Evolutionary conservation across 1,140 invertebrate species (phyloP), one percentile per base, ranked within the genome.

Genomic region (Diorhabda carinulata): DNA sequence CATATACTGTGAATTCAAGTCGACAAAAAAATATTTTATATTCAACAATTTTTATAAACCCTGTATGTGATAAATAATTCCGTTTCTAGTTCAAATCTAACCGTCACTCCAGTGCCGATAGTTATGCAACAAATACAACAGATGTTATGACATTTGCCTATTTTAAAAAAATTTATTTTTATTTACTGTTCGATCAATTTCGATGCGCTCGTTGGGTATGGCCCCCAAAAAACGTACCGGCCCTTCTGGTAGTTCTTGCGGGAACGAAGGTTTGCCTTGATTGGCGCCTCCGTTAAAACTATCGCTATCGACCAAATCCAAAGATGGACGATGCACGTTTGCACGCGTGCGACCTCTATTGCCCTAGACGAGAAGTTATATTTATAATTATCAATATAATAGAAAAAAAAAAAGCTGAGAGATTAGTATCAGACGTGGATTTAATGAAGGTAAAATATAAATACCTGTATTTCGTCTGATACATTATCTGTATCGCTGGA

Each of bases 251-350:
- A 86, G 72, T 45, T 79, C 82, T 64, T 81, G 78, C 3, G 84
- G 84, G 67, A 84, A 85, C 64, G 82, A 82, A 0, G 84, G 84
- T n/a, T 81, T 81, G 40, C 65, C 60, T 47, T 69, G 69, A 44
- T 72, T 70, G 41, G 70, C 73, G 4, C 77, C 87, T 72, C 92
- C 87, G 0, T 90, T 92, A 80, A 93, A 93, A 66, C 88, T 91
- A 65, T 87, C 89, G 70, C 90, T 90, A 78, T 94, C 91, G 0
- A 93, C 90, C 9, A 92, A 80, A 75, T 93, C 91, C 57, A 92
- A 82, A 73, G 87, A 90, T 25, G 91, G 90, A 67, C 91, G 84
- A 66, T 87, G 82, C 3, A 87, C 83, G 64, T 84, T 85, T 3
- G 78, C 76, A 44, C 78, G 70, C 56, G 77, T 80, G 43, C 79